These are phyloP conservation scores for Macrochelys suwanniensis DNA, from an alignment of 2,797 vertebrate genomes.

Conservation along the genomic window DNA sequence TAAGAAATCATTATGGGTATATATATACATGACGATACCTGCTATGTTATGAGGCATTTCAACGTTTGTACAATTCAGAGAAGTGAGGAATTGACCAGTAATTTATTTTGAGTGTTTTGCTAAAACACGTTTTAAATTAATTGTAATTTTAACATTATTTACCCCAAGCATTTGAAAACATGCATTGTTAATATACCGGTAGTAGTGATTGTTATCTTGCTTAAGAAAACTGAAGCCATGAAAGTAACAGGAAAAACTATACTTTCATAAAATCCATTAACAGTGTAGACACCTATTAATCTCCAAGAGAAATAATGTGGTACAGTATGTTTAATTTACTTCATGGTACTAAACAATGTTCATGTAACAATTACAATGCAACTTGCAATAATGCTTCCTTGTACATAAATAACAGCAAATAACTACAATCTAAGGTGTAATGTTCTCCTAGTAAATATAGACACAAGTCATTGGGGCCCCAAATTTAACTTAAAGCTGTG, in stretches of 20 bases:
- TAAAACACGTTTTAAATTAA: not conserved
- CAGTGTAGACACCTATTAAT: not conserved
- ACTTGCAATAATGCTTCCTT: not conserved
- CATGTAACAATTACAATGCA: not conserved
- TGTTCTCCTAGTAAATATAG: rapidly evolving
- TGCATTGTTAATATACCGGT: not conserved
- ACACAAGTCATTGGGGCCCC: not conserved
- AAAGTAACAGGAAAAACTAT: not conserved
- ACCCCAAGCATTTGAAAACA: not conserved
- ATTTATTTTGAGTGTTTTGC: not conserved
- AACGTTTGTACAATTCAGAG: not conserved
- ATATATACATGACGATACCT: not conserved
- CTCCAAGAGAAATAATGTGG: rapidly evolving
- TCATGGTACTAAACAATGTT: not conserved
- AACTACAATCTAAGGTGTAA: rapidly evolving
- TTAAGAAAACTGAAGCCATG: not conserved
- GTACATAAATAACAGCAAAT: not conserved
- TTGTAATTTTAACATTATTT: not conserved
- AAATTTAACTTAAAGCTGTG: not conserved
- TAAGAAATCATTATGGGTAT: not conserved
- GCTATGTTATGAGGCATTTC: not conserved
- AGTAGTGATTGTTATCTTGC: not conserved
- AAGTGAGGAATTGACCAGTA: not conserved
- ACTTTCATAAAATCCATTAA: not conserved
- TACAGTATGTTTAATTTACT: not conserved